These are phyloP conservation scores for Netelia melanura DNA, from an alignment of 2,888 invertebrate species.

Conservation along the genomic window DNA sequence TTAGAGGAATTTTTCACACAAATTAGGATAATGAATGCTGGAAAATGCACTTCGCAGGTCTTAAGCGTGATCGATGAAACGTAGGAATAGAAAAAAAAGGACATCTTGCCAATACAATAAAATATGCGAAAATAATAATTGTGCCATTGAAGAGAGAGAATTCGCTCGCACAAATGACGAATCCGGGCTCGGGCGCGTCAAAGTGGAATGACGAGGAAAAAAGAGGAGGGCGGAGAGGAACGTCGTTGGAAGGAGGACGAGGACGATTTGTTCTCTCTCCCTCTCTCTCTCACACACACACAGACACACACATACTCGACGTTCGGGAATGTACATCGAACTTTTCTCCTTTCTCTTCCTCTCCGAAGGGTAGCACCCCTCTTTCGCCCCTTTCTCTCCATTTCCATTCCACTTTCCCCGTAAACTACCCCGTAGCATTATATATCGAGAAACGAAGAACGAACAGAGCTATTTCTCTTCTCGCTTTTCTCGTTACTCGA, in stretches of 20 bases:
- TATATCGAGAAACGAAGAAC: slow-evolving; percentile 45
- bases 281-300: not conserved
- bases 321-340: not conserved
- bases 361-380: slow-evolving; percentile 8
- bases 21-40: not conserved
- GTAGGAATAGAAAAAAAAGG: not conserved
- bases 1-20: not conserved
- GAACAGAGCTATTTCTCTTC: not conserved
- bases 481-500: slow-evolving; percentile 29
- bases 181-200: slow-evolving; percentile 5
- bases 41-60: not conserved
- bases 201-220: not conserved
- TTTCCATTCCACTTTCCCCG: slow-evolving; percentile 58
- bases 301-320: too few species aligned
- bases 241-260: slow-evolving; percentile 20
- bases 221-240: not conserved
- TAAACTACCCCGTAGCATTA: slow-evolving; percentile 58
- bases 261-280: slow-evolving; percentile 25
- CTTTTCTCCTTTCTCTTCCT: slow-evolving; percentile 24
- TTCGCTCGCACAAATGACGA: slow-evolving; percentile 19
- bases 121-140: not conserved
- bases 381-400: not conserved
- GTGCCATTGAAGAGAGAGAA: slow-evolving; percentile 32
- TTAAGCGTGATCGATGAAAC: not conserved
- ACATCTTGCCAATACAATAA: not conserved